Percentiles rank a stretch among this genome's conserved stretches.
phyloP scores from a whole-genome alignment of 2,113 vertebrate genomes.

The Dolichotis patagonum region DNA sequence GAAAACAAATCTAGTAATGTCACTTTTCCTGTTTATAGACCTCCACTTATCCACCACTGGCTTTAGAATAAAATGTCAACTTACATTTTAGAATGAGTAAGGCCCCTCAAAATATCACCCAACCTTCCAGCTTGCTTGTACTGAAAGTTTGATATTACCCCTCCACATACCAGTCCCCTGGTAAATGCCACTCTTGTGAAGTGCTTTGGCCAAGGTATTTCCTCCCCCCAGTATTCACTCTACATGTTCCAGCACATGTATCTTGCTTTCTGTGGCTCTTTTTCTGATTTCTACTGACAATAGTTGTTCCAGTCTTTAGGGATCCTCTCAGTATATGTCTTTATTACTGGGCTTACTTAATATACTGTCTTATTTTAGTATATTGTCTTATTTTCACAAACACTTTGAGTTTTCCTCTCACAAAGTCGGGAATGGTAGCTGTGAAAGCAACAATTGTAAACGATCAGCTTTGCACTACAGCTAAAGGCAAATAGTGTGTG shows the following conservation, averaged over 20 bases:
- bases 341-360: background rate
- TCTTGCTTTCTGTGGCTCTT: background rate
- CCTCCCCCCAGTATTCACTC: background rate
- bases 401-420: background rate
- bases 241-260: background rate
- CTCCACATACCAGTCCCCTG: fast-evolving
- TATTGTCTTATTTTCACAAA: background rate
- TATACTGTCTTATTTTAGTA: background rate
- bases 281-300: background rate
- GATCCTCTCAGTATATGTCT: background rate
- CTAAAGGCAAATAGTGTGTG: background rate
- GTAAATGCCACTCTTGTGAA: background rate
- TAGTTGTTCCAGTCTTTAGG: background rate
- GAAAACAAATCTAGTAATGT: background rate
- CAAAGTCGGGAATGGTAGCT: background rate
- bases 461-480: background rate
- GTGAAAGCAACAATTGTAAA: background rate
- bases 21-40: background rate
- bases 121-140: background rate
- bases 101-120: background rate
- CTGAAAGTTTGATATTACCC: background rate
- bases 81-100: background rate
- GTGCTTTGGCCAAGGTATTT: no score
- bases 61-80: background rate
- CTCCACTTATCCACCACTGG: background rate